phyloP scores from a whole-genome alignment of 2,113 vertebrate genomes.

The Calidris pugnax region DNA sequence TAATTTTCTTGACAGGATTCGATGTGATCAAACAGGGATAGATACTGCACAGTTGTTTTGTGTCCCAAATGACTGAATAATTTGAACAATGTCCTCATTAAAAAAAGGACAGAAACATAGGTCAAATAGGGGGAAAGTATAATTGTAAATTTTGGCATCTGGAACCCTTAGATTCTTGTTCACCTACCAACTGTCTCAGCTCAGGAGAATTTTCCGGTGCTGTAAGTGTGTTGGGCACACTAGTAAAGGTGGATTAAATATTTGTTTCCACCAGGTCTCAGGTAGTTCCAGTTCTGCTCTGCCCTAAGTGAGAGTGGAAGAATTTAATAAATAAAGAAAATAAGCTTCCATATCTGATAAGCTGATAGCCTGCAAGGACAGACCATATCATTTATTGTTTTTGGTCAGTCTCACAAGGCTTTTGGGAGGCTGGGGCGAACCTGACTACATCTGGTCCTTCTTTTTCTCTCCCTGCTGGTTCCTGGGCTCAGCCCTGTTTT shows the following conservation, averaged over 20 bases:
- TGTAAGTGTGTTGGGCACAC: background rate
- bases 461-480: background rate
- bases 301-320: background rate
- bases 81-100: background rate
- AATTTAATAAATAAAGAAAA: background rate
- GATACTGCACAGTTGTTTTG: background rate
- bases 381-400: background rate
- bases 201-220: background rate
- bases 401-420: background rate
- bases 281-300: background rate
- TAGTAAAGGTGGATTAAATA: background rate
- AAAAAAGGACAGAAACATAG: background rate
- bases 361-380: background rate
- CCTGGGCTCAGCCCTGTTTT: background rate
- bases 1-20: background rate
- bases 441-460: background rate
- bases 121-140: background rate
- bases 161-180: background rate
- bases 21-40: background rate
- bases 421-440: background rate
- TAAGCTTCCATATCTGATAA: background rate
- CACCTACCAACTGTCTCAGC: background rate
- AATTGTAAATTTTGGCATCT: background rate
- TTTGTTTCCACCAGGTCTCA: background rate
- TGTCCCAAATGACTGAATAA: background rate